phyloP scores from a whole-genome alignment of 2,113 vertebrate genomes.

The Piliocolobus tephrosceles region DNA sequence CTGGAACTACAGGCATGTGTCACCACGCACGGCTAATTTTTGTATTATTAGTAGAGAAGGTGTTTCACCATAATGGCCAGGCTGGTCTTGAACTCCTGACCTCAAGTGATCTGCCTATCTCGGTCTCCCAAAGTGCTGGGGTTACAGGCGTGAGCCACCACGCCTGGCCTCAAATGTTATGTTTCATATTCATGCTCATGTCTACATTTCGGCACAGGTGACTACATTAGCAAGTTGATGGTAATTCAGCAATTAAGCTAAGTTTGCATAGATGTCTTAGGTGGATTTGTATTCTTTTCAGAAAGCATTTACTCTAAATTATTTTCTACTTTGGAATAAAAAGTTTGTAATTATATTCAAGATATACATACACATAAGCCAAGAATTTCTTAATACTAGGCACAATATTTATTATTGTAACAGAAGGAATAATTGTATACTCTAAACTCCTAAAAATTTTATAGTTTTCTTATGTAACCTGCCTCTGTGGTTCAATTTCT shows the following conservation, averaged over 20 bases:
- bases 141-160: too few relatives aligned
- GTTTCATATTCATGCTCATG: not conserved
- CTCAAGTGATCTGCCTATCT: too few relatives aligned
- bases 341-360: not conserved
- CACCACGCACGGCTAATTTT: too few relatives aligned
- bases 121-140: too few relatives aligned
- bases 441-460: not conserved
- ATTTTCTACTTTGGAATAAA: not conserved
- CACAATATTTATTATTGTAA: not conserved
- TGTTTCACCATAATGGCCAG: too few relatives aligned
- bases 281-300: not conserved
- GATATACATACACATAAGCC: not conserved
- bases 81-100: too few relatives aligned
- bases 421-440: not conserved
- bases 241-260: not conserved
- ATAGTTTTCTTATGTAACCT: not conserved
- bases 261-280: not conserved
- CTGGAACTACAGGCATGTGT: too few relatives aligned
- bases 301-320: slow-evolving; percentile 38
- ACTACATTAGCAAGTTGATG: not conserved
- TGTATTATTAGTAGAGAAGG: too few relatives aligned
- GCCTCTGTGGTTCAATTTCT: not conserved
- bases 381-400: not conserved
- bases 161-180: not conserved
- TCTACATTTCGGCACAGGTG: not conserved